Base-by-base conservation (phyloP, 1,140 invertebrate genomes). In the Drosophila jambulina region DNA sequence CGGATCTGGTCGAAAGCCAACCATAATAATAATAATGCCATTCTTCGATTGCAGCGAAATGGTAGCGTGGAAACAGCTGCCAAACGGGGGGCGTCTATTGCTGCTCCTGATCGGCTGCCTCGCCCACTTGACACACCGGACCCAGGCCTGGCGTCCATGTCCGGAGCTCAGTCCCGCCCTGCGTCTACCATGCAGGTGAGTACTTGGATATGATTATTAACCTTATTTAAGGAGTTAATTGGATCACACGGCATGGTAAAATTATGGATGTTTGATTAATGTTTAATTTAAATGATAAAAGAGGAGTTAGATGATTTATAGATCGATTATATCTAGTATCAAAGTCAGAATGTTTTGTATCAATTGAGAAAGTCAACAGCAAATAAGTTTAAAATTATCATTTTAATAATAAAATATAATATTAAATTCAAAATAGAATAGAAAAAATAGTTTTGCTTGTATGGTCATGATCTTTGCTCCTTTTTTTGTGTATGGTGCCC, bases 111-210 rank as follows among this genome's bases (percentile, higher is more conserved):
- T 88, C 34, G 49, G 72, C 36, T 80, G 76, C 25, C 57, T 83
- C 76, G 78, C 78, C 72, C 75, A 60, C 57, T 68, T 80, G 64
- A 60, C 54, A 68, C 71, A 64, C 61, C 77, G 68, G 59, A 80
- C 69, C 59, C 75, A 63, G 69, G 91, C 91, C 56, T 93, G 92
- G 92, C 81, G 91, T 40, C 91, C 92, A 75, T 93, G 92, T 82
- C 87, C 91, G 70, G 92, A 93, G 80, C 82, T 93, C 38, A 92
- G 91, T 87, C 85, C 92, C 65, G 87, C 85, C 43, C 78, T 93
- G 54, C 80, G 92, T 45, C 68, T 93, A 63, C 92, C 92, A 69
- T 93, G 92, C 92, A 91, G 91, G 92, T 93, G 68, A 91, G 85
- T 91, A 38, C 19, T 12, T 17, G 43, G 8, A 40, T 13, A 17